Conservation (phyloP, 2,113 vertebrate genomes). For the Alaudala cheleensis region DNA sequence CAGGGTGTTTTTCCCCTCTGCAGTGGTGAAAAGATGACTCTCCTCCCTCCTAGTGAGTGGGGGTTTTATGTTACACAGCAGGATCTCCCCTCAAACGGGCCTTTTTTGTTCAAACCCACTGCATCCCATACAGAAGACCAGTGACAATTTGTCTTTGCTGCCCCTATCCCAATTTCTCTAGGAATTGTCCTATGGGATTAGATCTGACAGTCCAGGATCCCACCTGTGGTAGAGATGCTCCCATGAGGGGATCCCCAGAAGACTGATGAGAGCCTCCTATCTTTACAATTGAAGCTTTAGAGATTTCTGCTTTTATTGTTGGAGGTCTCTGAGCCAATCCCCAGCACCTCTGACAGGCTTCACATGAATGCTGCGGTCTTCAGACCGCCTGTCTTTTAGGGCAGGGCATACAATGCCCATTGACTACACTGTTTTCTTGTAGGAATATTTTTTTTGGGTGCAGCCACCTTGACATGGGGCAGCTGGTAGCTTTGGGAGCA, state of each 20-base stretch:
- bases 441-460: neutral
- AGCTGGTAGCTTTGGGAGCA: neutral
- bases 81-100: neutral
- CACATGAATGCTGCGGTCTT: neutral
- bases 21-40: neutral
- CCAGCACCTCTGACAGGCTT: neutral
- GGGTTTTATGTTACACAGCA: neutral
- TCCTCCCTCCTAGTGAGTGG: neutral
- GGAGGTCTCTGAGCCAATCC: neutral
- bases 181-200: neutral
- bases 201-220: neutral
- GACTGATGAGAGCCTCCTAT: neutral
- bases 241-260: neutral
- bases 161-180: neutral
- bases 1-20: neutral
- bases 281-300: neutral
- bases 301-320: rapidly evolving
- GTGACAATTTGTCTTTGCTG: neutral
- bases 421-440: neutral
- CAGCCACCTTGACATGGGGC: neutral
- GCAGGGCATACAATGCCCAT: neutral
- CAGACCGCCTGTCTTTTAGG: neutral
- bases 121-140: neutral
- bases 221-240: neutral
- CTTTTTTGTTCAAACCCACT: neutral